Base-by-base conservation (phyloP, 2,113 vertebrate species). In the Atrichornis clamosus region DNA sequence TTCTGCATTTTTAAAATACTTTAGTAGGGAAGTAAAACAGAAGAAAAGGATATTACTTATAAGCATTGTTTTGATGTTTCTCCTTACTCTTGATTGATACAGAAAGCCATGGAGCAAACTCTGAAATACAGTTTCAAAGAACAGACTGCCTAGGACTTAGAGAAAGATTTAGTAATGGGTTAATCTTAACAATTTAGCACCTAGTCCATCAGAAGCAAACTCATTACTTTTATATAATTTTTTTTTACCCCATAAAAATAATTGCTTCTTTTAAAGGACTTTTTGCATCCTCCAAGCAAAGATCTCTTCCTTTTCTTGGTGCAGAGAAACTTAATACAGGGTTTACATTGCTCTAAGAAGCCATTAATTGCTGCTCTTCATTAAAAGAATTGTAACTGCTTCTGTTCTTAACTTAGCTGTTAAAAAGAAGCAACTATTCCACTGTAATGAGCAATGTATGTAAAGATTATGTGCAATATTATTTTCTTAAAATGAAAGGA, bases 1-100 rank as follows among this genome's bases (percentile, higher is more conserved):
- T 80, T 64, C n/a, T 65, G 39, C 46, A 35, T 87, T 62, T 94
- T 95, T n/a, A 42, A 95, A 96, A 87, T 87, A 46, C 21, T 73
- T 86, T 23, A 41, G 12, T 83, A 21, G 26, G 37, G 30, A 84
- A 30, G 3, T 83, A 70, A 96, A 77, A 47, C 19, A 52, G 32
- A 46, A 87, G 47, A 46, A 69, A 87, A 44, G 21, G 13, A 10
- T 92, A 37, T 72, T 70, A 53, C 64, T 95, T 93, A 50, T 90
- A 90, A 85, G 77, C 7, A 1, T 10, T 75, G 78, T 79, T 93
- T 80, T 90, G 83, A 75, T 80, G 28, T 73, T 56, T 87, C 37
- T 75, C 32, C 53, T 91, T 91, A 19, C 2, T 22, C 8, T 62
- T 19, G 37, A 32, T 35, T 86, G 63, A 46, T 73, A 32, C 14